Percentiles rank a stretch among this genome's conserved stretches.
Evolutionary conservation across 2,113 vertebrate genomes (phyloP).

Genomic region (Mellivora capensis): DNA sequence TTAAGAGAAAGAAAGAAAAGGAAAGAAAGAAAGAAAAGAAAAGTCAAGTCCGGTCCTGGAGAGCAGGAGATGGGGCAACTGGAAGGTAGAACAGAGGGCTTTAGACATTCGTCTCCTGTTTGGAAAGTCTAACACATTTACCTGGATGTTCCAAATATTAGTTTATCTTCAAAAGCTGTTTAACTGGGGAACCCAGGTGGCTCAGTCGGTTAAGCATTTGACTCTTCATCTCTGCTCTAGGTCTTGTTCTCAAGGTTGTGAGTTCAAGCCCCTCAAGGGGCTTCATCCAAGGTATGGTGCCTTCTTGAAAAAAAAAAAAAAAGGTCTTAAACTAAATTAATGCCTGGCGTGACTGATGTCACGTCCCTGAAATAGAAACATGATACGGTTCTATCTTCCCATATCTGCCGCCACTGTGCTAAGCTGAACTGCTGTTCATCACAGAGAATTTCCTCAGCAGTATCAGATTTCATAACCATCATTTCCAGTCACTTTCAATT

Average conservation of each 20-base stretch:
- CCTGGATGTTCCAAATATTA: background rate
- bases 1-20: no score
- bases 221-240: background rate
- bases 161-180: background rate
- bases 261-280: background rate
- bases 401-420: background rate
- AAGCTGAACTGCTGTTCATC: background rate
- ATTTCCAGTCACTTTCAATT: background rate
- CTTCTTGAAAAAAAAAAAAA: background rate
- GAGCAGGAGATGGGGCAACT: background rate
- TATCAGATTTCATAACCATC: background rate
- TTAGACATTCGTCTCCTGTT: background rate
- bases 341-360: background rate
- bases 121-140: background rate
- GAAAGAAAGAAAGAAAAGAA: no score
- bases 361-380: background rate
- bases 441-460: background rate
- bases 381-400: background rate
- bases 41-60: background rate
- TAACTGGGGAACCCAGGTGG: background rate
- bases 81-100: background rate
- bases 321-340: background rate
- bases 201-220: background rate
- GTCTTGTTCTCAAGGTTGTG: background rate
- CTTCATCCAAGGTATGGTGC: background rate